Evolutionary conservation across 1,140 invertebrate genomes (phyloP).

Genomic region (Drosophila ambigua): DNA sequence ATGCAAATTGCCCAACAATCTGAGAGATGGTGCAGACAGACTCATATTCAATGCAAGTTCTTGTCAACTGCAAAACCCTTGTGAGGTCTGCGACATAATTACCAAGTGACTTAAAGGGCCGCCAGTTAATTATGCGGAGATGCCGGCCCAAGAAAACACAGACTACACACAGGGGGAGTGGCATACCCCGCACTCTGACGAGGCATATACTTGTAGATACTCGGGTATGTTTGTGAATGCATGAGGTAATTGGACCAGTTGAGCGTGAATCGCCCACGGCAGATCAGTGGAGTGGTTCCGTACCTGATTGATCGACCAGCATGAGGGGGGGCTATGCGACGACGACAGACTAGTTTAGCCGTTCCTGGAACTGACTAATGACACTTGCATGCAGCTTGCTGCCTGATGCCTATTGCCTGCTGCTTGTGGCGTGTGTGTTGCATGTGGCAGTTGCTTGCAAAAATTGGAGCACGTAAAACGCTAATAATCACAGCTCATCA

Average conservation of each 20-base stretch:
- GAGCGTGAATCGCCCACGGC: conserved; percentile 70
- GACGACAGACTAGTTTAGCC: conserved; percentile 67
- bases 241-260: conserved; percentile 69
- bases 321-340: conserved; percentile 6
- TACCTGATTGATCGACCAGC: conserved; percentile 68
- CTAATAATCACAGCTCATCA: conserved; percentile 81
- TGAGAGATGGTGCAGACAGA: conserved; percentile 9
- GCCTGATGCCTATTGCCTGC: too few species aligned
- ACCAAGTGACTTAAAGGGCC: conserved; percentile 58
- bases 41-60: conserved; percentile 68
- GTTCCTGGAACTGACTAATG: conserved; percentile 76
- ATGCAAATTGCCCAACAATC: conserved; percentile 7
- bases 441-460: conserved; percentile 45
- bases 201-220: conserved; percentile 3
- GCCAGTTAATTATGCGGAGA: conserved; percentile 64
- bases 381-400: conserved; percentile 46
- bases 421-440: conserved; percentile 42
- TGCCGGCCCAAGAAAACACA: conserved; percentile 12
- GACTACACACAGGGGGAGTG: neutral
- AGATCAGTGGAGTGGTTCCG: conserved; percentile 43
- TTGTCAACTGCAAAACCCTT: conserved; percentile 59
- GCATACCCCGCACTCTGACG: neutral
- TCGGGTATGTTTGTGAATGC: conserved; percentile 21
- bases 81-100: conserved; percentile 75
- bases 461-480: conserved; percentile 76